phyloP scores from a whole-genome alignment of 1,140 invertebrate species.

The Nylanderia fulva region DNA sequence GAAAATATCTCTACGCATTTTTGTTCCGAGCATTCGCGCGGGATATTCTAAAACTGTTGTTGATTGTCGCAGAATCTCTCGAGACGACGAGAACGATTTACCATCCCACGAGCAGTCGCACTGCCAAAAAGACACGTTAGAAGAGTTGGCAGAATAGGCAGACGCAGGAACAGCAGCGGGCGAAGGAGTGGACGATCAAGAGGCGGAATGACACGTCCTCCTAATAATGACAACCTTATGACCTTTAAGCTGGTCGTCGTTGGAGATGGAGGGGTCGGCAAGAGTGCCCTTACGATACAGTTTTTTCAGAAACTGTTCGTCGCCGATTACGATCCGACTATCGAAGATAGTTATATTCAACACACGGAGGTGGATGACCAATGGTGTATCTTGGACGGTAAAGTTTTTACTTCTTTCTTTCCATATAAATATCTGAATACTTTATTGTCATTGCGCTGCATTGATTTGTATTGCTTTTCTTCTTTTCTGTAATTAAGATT shows the following conservation, averaged over 20 bases:
- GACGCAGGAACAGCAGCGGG: slow-evolving; percentile 75
- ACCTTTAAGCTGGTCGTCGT: slow-evolving; percentile 96
- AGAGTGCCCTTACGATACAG: slow-evolving; percentile 96
- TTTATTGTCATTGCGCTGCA: not conserved
- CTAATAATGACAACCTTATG: slow-evolving; percentile 93
- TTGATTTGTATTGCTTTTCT: not conserved
- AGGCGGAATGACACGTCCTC: slow-evolving; percentile 88
- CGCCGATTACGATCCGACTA: slow-evolving; percentile 96
- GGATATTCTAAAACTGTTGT: not conserved
- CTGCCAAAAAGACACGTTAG: slow-evolving; percentile 59
- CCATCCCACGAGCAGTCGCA: slow-evolving; percentile 33
- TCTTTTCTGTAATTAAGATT: not conserved
- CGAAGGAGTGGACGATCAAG: slow-evolving; percentile 73
- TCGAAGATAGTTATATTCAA: slow-evolving; percentile 96
- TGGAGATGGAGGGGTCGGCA: slow-evolving; percentile 95
- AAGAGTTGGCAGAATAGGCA: slow-evolving; percentile 80
- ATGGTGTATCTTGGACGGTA: slow-evolving; percentile 97
- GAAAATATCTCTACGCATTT: not conserved
- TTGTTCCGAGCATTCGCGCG: not conserved
- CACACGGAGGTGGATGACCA: slow-evolving; percentile 97
- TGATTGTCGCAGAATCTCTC: slow-evolving; percentile 44
- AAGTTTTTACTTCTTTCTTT: slow-evolving; percentile 71
- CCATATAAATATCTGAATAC: not conserved
- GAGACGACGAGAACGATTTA: slow-evolving; percentile 13
- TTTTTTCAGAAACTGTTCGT: slow-evolving; percentile 95